Percentiles rank a stretch among this genome's conserved stretches.
These are phyloP conservation scores for Pseudochaenichthys georgianus DNA, from an alignment of 2,797 vertebrate species.

Conservation along the genomic window DNA sequence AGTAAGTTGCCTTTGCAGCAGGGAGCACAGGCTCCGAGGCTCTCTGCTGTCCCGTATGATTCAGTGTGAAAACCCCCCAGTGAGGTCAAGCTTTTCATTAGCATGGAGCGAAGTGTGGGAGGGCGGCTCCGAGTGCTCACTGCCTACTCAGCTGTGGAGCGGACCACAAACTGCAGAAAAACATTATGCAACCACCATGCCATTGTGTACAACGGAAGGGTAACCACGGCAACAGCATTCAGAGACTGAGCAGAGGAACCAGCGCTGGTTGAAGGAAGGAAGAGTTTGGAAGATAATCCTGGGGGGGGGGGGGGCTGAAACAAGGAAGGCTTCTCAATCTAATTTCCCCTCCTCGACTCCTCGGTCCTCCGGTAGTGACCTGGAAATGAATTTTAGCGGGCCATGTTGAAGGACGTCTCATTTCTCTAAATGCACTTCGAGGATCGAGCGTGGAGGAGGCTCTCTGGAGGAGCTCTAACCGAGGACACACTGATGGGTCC, in stretches of 20 bases:
- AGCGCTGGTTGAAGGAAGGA: slow-evolving; percentile 60
- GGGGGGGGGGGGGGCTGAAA: slow-evolving; percentile 44
- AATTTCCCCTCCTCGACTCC: too few species aligned
- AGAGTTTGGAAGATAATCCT: slow-evolving; percentile 56
- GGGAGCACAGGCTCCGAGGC: slow-evolving; percentile 4
- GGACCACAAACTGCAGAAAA: slow-evolving; percentile 73
- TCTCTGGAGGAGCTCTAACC: too few species aligned
- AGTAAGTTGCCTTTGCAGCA: background rate
- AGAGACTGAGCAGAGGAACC: slow-evolving; percentile 63
- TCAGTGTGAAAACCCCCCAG: slow-evolving; percentile 48
- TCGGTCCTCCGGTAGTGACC: too few species aligned
- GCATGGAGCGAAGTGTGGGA: slow-evolving; percentile 77
- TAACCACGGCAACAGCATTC: slow-evolving; percentile 84
- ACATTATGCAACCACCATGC: slow-evolving; percentile 81
- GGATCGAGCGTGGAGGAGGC: too few species aligned
- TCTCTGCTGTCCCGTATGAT: slow-evolving; percentile 32
- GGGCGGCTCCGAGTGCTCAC: slow-evolving; percentile 69
- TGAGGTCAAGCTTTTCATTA: slow-evolving; percentile 78
- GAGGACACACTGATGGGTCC: too few species aligned
- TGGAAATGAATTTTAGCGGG: too few species aligned
- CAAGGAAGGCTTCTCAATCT: background rate
- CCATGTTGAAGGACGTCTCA: too few species aligned
- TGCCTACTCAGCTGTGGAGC: slow-evolving; percentile 76
- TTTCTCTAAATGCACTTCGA: too few species aligned
- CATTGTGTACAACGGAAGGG: slow-evolving; percentile 77